phyloP scores from a whole-genome alignment of 2,888 invertebrate species.

The Malthinus flaveolus region DNA sequence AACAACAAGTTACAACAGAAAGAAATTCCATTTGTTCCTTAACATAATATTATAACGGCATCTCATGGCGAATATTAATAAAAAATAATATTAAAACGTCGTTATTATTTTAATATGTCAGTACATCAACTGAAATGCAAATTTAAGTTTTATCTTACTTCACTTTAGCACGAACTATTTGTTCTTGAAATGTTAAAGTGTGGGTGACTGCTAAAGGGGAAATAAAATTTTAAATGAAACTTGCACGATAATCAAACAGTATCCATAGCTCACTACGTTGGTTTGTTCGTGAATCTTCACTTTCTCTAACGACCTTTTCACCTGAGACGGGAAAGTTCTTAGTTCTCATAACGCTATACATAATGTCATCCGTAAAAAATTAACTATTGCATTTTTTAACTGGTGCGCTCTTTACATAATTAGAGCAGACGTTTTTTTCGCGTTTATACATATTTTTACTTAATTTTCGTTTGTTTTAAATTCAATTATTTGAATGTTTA shows the following conservation, averaged over 20 bases:
- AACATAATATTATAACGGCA: no score
- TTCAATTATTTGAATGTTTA: not conserved
- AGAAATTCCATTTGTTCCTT: no score
- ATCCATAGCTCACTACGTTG: slow-evolving; percentile 17
- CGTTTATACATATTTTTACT: no score
- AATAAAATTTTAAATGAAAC: not conserved
- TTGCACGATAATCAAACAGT: slow-evolving; percentile 24
- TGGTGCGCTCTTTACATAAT: not conserved
- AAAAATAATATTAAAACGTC: no score
- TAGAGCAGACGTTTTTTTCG: no score
- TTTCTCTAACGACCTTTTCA: slow-evolving; percentile 41
- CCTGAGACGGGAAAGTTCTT: slow-evolving; percentile 42
- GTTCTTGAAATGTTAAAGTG: slow-evolving; percentile 19
- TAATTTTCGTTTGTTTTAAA: no score
- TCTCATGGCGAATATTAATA: no score
- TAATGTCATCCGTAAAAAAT: slow-evolving; percentile 30
- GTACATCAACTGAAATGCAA: no score
- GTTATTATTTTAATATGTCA: no score
- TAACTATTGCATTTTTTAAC: not conserved
- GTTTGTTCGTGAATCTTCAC: slow-evolving; percentile 35
- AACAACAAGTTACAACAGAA: no score
- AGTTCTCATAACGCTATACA: slow-evolving; percentile 40
- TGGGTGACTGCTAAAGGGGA: slow-evolving; percentile 6
- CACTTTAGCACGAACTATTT: slow-evolving; percentile 16
- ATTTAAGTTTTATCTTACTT: slow-evolving; percentile 6